Base-by-base conservation (phyloP, 1,140 invertebrate species). In the Ctenoplectra terminalis region DNA sequence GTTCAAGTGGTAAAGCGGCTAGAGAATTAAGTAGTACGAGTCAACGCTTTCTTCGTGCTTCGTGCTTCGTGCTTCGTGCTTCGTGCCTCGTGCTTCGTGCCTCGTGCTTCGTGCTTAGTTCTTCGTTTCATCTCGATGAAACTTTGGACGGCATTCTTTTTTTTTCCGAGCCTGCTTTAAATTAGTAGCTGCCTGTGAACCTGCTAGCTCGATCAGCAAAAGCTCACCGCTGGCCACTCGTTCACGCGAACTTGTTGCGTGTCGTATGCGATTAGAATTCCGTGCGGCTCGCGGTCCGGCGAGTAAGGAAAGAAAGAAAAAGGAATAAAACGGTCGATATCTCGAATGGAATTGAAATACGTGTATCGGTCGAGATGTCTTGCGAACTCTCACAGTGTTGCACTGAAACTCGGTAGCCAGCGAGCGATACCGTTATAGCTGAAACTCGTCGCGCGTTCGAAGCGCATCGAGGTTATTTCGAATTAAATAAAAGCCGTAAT, bases 181-280 rank as follows among this genome's bases (percentile, higher is more conserved):
- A n/a, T n/a, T n/a, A n/a, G n/a, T n/a, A n/a, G n/a, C n/a, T n/a
- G n/a, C n/a, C n/a, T n/a, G 5, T 15, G 15, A 15, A 0, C 0
- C 0, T 7, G 40, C 8, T 43, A 29, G 34, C 40, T 52, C 37
- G 54, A 48, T 73, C 31, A 20, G 13, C 26, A 63, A 58, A 64
- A 56, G n/a, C 46, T 82, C 80, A 58, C 54, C 71, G 77, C 34
- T 23, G 29, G 26, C 58, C 67, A 60, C 23, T 29, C 26, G 34
- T 76, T 72, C 83, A 86, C 83, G 85, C 84, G 29, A 87, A 87
- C 85, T 87, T 87, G 84, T 86, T 87, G 85, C 85, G 85, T 85
- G 85, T 82, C 69, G 63, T 58, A 52, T 63, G 70, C 80, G 56
- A 79, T 77, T 77, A 86, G 71, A 81, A 71, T 76, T 58, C 61